Conservation (phyloP, 2,888 invertebrate species). For the Oegoconia quadripuncta region DNA sequence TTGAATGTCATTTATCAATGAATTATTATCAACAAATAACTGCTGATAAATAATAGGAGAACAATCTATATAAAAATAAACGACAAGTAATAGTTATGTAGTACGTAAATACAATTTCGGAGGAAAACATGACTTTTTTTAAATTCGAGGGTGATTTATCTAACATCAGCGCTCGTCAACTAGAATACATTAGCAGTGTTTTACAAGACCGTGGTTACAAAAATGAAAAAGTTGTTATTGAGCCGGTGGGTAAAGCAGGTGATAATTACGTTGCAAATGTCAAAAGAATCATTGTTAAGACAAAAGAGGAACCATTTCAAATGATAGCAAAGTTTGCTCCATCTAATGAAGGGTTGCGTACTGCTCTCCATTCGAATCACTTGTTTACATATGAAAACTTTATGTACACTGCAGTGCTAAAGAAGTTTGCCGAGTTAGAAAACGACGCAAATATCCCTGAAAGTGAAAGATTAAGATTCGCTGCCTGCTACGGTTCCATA, state of each 20-base stretch:
- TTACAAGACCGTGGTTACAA: slow-evolving; percentile 31
- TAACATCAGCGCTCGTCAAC: slow-evolving; percentile 28
- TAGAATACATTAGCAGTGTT: slow-evolving; percentile 33
- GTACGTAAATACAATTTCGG: not conserved
- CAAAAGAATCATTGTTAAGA: slow-evolving; percentile 30
- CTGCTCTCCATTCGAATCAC: slow-evolving; percentile 12
- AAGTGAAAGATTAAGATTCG: slow-evolving; percentile 29
- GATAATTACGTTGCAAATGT: slow-evolving; percentile 37
- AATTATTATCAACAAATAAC: not conserved
- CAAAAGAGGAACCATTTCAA: slow-evolving; percentile 26
- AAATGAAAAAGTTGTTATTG: slow-evolving; percentile 28
- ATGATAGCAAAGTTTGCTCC: slow-evolving; percentile 38
- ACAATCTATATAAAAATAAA: not conserved
- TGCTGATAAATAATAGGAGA: not conserved
- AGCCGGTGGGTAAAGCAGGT: slow-evolving; percentile 33
- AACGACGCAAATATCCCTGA: slow-evolving; percentile 24
- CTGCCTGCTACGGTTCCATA: slow-evolving; percentile 34
- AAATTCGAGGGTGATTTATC: slow-evolving; percentile 33
- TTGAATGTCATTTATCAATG: too few species aligned
- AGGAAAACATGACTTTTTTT: slow-evolving; percentile 16
- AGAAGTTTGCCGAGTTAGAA: slow-evolving; percentile 32
- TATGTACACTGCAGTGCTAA: slow-evolving; percentile 35
- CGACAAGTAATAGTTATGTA: not conserved
- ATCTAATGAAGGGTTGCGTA: slow-evolving; percentile 18
- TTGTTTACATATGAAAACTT: slow-evolving; percentile 34